These are phyloP conservation scores for Mastacembelus armatus DNA, from an alignment of 2,797 vertebrate genomes.

Conservation along the genomic window DNA sequence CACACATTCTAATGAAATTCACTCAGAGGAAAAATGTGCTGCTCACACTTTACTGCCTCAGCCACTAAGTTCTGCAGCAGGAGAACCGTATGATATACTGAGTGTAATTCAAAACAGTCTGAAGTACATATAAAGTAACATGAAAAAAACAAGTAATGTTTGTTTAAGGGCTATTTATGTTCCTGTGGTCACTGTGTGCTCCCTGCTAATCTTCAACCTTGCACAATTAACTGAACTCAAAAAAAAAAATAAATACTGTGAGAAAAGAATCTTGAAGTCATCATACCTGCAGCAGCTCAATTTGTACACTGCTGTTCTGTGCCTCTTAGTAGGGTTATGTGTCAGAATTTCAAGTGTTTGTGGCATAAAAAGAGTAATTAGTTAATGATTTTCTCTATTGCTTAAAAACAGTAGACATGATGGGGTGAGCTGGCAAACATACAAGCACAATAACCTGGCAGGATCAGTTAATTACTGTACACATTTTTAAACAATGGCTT, in stretches of 20 bases:
- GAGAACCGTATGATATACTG: too few relatives aligned
- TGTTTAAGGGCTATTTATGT: too few relatives aligned
- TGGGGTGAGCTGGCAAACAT: not conserved
- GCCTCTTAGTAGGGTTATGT: not conserved
- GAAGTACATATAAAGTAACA: too few relatives aligned
- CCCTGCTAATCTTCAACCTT: too few relatives aligned
- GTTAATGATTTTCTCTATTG: not conserved
- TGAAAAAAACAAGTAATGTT: too few relatives aligned
- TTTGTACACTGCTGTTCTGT: not conserved
- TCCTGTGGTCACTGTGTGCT: too few relatives aligned
- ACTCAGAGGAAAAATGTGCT: too few relatives aligned
- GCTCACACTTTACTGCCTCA: too few relatives aligned
- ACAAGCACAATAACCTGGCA: not conserved
- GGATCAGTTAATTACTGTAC: not conserved
- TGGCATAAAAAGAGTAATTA: not conserved
- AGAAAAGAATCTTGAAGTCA: conserved; percentile 1
- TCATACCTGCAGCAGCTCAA: not conserved
- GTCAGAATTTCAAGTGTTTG: conserved; percentile 6
- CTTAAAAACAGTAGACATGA: not conserved
- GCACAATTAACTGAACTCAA: not conserved
- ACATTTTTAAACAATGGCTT: not conserved
- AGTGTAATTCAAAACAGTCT: too few relatives aligned
- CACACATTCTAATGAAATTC: too few relatives aligned
- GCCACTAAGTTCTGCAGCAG: too few relatives aligned
- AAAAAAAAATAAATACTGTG: not conserved